A percentile compares a stretch with the other conserved stretches of the same genome.
Conservation (phyloP, 2,888 invertebrate species). For the Pinctada fucata region DNA sequence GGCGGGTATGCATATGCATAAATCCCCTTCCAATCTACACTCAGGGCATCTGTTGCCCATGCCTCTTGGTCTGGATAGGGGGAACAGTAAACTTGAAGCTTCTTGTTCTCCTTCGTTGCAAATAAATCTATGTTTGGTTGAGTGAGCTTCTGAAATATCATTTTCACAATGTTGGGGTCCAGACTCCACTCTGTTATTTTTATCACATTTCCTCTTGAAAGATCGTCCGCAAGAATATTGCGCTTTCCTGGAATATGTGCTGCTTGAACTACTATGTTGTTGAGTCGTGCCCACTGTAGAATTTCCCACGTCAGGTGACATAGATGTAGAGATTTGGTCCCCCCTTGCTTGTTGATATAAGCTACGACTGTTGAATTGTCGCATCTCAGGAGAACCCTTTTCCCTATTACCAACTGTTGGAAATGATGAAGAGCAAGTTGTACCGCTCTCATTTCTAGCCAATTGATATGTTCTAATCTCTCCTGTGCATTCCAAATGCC, state of each 20-base stretch:
- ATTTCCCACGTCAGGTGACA: slow-evolving; percentile 27
- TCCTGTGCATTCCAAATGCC: slow-evolving; percentile 12
- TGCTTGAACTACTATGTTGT: slow-evolving; percentile 19
- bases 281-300: slow-evolving; percentile 5
- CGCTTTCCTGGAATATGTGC: slow-evolving; percentile 28
- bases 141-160: slow-evolving; percentile 15
- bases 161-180: slow-evolving; percentile 21
- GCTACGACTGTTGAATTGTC: slow-evolving; percentile 43
- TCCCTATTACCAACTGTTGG: neutral
- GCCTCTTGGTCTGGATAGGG: slow-evolving; percentile 32
- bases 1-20: slow-evolving; percentile 48
- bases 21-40: slow-evolving; percentile 40
- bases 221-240: slow-evolving; percentile 29
- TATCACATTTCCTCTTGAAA: slow-evolving; percentile 3
- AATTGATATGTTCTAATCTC: slow-evolving; percentile 1
- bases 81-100: slow-evolving; percentile 36
- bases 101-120: slow-evolving; percentile 30
- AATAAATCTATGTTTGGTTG: too few species aligned
- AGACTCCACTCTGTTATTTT: slow-evolving; percentile 38
- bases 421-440: slow-evolving; percentile 7
- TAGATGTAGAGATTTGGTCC: slow-evolving; percentile 37
- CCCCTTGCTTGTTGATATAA: slow-evolving; percentile 40
- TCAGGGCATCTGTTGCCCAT: slow-evolving; percentile 34
- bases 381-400: slow-evolving; percentile 21
- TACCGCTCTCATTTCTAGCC: slow-evolving; percentile 3